Evolutionary conservation across 2,797 vertebrate species (phyloP).

Genomic region (Dromococcyx pavoninus): DNA sequence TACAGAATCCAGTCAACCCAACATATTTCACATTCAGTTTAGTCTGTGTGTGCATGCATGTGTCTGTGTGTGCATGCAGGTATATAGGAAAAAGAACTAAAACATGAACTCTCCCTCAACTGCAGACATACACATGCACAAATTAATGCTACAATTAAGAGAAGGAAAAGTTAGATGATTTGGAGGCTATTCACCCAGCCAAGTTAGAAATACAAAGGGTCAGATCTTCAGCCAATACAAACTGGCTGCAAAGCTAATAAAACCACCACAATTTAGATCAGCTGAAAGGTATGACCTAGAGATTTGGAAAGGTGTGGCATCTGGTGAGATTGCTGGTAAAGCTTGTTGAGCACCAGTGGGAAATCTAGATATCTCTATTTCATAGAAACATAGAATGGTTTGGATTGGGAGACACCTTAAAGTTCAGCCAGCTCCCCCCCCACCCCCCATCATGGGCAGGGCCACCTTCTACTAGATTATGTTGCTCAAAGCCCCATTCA

Average conservation of each 20-base stretch:
- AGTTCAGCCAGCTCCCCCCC: no score
- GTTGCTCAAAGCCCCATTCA: no score
- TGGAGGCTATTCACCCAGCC: not conserved
- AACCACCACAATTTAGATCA: not conserved
- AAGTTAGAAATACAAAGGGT: not conserved
- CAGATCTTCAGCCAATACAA: not conserved
- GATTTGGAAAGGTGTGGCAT: not conserved
- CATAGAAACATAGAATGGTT: not conserved
- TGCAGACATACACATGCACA: rapidly evolving
- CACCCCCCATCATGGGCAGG: no score
- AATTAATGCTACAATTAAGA: not conserved
- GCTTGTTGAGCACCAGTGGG: not conserved
- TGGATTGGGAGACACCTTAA: no score
- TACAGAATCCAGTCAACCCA: not conserved
- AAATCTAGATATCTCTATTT: not conserved
- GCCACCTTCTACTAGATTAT: no score
- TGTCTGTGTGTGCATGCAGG: not conserved
- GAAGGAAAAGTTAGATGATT: not conserved
- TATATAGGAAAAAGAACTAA: not conserved
- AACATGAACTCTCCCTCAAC: rapidly evolving
- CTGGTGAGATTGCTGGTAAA: not conserved
- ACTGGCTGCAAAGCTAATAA: not conserved
- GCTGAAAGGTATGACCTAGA: not conserved
- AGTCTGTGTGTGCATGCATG: not conserved
- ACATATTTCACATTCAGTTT: not conserved